phyloP scores from a whole-genome alignment of 2,113 vertebrate species.

The Engraulis encrasicolus region DNA sequence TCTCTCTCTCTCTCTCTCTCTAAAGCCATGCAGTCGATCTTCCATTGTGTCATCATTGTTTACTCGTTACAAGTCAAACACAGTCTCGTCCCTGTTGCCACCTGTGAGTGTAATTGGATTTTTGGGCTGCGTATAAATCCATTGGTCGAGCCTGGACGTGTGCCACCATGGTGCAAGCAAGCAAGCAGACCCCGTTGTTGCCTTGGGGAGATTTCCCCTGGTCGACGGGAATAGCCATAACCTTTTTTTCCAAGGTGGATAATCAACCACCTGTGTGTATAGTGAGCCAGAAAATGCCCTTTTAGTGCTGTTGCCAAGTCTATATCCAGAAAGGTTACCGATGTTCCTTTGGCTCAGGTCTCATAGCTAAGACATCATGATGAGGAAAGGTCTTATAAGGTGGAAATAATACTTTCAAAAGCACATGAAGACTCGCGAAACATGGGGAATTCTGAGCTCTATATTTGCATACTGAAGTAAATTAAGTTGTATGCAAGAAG shows the following conservation, averaged over 20 bases:
- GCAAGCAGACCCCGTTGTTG: not conserved
- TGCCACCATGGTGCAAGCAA: constrained; percentile 32
- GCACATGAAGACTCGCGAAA: not conserved
- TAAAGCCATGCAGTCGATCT: not conserved
- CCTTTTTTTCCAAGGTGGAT: not conserved
- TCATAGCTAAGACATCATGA: not conserved
- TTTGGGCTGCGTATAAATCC: constrained; percentile 39
- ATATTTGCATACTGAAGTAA: no score
- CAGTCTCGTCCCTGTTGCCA: constrained; percentile 25
- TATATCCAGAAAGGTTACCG: not conserved
- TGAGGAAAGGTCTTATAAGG: not conserved
- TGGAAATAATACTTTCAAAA: not conserved
- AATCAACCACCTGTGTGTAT: not conserved
- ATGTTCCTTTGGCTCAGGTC: not conserved
- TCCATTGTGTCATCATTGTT: not conserved
- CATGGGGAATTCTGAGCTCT: not conserved
- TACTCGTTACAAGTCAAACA: constrained; percentile 7
- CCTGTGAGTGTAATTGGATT: constrained; percentile 51
- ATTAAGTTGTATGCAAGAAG: no score
- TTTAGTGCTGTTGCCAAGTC: constrained; percentile 8
- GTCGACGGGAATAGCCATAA: not conserved
- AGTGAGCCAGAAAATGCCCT: constrained; percentile 8
- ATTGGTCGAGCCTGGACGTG: constrained; percentile 29
- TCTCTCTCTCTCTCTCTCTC: not conserved
- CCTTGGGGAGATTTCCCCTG: constrained; percentile 5